Conservation (phyloP, 2,797 vertebrate species). For the Neomorphus geoffroyi region DNA sequence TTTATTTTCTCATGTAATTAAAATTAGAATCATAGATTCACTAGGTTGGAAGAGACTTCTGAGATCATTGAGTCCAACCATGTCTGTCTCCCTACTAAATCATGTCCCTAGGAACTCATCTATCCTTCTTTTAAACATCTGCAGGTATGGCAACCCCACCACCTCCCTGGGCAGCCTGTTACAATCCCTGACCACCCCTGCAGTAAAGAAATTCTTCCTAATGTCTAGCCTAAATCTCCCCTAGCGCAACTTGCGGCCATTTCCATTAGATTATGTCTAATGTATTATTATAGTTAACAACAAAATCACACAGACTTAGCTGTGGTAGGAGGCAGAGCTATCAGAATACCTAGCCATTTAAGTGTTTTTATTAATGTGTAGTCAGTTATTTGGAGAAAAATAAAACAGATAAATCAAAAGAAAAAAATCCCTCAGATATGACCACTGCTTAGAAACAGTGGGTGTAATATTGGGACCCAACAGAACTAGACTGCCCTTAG, state of each 20-base stretch:
- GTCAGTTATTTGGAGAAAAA: background rate
- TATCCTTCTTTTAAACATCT: no score
- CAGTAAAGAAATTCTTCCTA: no score
- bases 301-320: background rate
- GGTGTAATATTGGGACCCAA: background rate
- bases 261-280: no score
- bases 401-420: background rate
- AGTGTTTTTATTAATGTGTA: background rate
- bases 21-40: background rate
- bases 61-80: no score
- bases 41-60: no score
- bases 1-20: background rate
- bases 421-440: background rate
- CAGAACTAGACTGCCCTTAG: background rate
- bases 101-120: no score
- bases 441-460: background rate
- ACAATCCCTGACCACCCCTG: no score
- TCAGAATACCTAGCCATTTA: background rate
- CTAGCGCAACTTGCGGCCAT: no score
- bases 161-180: no score
- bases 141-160: no score
- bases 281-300: background rate
- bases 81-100: no score
- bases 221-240: no score
- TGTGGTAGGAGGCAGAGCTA: background rate